Base-by-base conservation (phyloP, 2,797 vertebrate genomes). In the Pantherophis vulpinus region DNA sequence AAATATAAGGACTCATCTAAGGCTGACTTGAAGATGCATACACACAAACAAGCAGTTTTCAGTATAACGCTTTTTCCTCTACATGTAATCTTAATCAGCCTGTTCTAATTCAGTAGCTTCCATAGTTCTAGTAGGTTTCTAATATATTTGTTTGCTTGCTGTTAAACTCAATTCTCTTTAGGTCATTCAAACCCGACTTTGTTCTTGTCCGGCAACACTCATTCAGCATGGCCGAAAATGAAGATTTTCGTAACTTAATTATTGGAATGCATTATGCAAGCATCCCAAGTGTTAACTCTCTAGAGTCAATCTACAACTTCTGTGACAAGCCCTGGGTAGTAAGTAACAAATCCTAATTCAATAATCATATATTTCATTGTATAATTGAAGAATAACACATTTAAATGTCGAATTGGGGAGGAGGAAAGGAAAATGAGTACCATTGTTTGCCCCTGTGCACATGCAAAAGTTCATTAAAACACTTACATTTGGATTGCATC, bases 251-350 rank as follows among this genome's bases (percentile, higher is more conserved):
- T 91, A 99, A 99, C 97, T 93, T 99, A 94, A 98, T 99, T 97
- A 99, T 99, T 2, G 99, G 99, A 9, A 97, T 99, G 98, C 99
- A 99, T 95, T 99, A 99, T 0, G 99, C 99, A 0, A 99, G 99
- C 56, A 89, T 99, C 93, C 98, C 99, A 55, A 98, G 99, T 0
- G 96, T 99, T 97, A 99, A 99, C 98, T 99, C 99, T 1, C 97
- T 99, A 95, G 98, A 99, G 94, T 99, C 99, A 66, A 99, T 99
- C 97, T 99, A 99, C 97, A 99, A 99, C 97, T 99, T 99, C 94
- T 99, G 98, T 18, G 99, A 99, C 98, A 99, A 99, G 95, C 99
- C 99, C 0, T 99, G 99, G 99, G 99, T 99, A 97, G 99, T 99
- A 97, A 99, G 99, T 97, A 91, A 92, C 86, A 55, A 32, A 88